Conservation (phyloP, 2,888 invertebrate species). For the Orthosia incerta region DNA sequence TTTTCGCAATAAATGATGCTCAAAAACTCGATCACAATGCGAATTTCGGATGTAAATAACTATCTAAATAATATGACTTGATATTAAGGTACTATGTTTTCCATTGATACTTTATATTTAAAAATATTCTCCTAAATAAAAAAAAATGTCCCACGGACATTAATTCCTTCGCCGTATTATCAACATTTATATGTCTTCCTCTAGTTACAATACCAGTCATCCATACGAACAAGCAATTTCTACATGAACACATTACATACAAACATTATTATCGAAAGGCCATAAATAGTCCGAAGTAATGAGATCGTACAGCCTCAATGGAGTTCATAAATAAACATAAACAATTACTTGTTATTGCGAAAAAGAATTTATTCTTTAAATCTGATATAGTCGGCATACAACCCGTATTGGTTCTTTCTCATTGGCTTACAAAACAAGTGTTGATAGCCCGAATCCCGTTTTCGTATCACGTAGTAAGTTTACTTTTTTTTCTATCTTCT, state of each 20-base stretch:
- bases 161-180: too few relatives aligned
- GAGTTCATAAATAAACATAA: conserved; percentile 63
- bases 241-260: conserved; percentile 36
- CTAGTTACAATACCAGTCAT: too few relatives aligned
- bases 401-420: conserved; percentile 71
- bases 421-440: conserved; percentile 85
- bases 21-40: not conserved
- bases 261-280: conserved; percentile 47
- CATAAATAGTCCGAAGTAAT: conserved; percentile 59
- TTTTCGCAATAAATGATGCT: not conserved
- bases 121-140: not conserved
- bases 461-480: conserved; percentile 86
- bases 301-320: conserved; percentile 44
- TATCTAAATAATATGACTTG: not conserved
- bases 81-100: too few relatives aligned
- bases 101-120: too few relatives aligned
- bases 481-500: conserved; percentile 88
- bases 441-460: conserved; percentile 79
- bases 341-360: conserved; percentile 62
- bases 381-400: conserved; percentile 60
- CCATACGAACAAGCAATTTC: conserved; percentile 12
- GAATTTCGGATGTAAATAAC: not conserved
- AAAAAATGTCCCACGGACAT: too few relatives aligned
- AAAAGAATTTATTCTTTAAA: conserved; percentile 63
- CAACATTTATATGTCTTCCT: too few relatives aligned